Evolutionary conservation across 2,113 vertebrate genomes (phyloP).

Genomic region (Epinephelus moara): DNA sequence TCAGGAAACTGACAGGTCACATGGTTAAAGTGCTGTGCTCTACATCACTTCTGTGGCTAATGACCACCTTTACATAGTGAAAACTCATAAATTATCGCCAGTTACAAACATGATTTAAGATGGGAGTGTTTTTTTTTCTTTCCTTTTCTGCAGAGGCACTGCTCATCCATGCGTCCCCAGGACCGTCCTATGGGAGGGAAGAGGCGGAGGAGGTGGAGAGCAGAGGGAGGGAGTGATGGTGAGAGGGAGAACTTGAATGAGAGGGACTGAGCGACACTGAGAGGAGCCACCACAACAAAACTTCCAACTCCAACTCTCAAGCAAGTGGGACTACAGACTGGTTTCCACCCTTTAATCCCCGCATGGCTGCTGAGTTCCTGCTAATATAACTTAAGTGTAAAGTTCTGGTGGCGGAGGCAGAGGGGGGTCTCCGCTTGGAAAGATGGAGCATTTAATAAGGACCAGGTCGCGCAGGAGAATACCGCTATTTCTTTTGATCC

Average conservation of each 20-base stretch:
- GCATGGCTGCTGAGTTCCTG: constrained; percentile 73
- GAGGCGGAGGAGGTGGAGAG: constrained; percentile 67
- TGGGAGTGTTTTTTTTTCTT: not conserved
- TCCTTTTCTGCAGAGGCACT: constrained; percentile 21
- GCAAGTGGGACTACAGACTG: constrained; percentile 65
- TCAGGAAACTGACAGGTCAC: constrained; percentile 30
- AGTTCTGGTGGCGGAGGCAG: constrained; percentile 66
- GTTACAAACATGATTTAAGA: constrained; percentile 72
- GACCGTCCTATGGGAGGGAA: constrained; percentile 71
- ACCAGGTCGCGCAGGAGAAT: constrained; percentile 66
- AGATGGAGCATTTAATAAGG: constrained; percentile 79
- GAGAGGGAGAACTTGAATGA: constrained; percentile 84
- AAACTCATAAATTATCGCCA: constrained; percentile 51
- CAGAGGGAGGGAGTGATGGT: constrained; percentile 72
- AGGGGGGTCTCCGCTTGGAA: constrained; percentile 60
- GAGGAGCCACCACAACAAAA: constrained; percentile 76
- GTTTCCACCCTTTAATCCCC: constrained; percentile 40
- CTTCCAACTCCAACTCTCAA: constrained; percentile 64
- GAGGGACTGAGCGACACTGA: constrained; percentile 73
- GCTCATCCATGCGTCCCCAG: constrained; percentile 50
- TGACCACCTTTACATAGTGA: constrained; percentile 29
- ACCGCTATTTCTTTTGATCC: constrained; percentile 66
- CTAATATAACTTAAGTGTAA: constrained; percentile 42
- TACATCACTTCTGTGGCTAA: constrained; percentile 26
- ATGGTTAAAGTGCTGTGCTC: not conserved